Conservation (phyloP, 2,797 vertebrate genomes). For the Xenops minutus region DNA sequence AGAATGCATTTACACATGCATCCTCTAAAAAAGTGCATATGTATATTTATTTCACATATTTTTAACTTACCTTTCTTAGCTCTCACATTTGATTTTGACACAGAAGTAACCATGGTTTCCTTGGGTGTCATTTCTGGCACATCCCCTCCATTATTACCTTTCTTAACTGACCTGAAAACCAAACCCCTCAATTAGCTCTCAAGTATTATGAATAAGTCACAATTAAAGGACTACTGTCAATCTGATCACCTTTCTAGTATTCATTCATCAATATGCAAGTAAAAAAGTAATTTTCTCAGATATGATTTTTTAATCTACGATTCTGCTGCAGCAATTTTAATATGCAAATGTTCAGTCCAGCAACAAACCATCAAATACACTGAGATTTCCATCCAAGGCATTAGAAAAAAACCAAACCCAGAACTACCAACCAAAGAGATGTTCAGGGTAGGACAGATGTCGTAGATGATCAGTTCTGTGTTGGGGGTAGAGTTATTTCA, state of each 20-base stretch:
- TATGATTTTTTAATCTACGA: rapidly evolving
- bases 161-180: background rate
- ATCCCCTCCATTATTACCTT: background rate
- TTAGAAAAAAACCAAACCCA: background rate
- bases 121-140: background rate
- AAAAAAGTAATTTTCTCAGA: background rate
- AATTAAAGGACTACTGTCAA: background rate
- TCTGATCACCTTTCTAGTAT: background rate
- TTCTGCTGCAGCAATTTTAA: background rate
- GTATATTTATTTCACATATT: background rate
- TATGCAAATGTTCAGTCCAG: background rate
- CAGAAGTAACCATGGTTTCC: constrained; percentile 18
- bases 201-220: background rate
- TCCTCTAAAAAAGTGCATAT: background rate
- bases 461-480: background rate
- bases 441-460: background rate
- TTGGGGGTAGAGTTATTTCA: background rate
- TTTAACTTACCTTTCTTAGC: constrained; percentile 22
- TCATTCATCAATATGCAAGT: background rate
- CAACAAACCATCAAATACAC: background rate
- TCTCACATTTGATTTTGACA: background rate
- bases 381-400: background rate
- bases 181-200: background rate
- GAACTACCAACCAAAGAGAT: background rate
- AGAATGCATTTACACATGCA: background rate